A percentile compares a stretch with the other conserved stretches of the same genome.
These are phyloP conservation scores for Archips crataeganus DNA, from an alignment of 2,888 invertebrate genomes.

Conservation along the genomic window DNA sequence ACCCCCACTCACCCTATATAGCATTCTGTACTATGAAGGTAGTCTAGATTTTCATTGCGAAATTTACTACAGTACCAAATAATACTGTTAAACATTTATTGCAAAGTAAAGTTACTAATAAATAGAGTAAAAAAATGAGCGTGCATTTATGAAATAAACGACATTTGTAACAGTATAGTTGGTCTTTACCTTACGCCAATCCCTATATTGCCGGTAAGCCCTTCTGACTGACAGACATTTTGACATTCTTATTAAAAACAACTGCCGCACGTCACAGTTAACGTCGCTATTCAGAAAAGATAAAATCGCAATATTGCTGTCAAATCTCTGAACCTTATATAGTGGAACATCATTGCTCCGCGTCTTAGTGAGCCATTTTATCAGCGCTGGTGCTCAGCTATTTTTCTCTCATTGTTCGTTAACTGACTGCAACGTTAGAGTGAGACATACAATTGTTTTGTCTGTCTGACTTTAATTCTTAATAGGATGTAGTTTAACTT, in stretches of 20 bases:
- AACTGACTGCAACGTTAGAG: slow-evolving; percentile 8
- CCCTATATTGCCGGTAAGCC: neutral
- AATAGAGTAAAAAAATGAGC: neutral
- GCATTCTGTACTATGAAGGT: too few relatives aligned
- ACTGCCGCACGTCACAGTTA: neutral
- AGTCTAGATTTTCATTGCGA: too few relatives aligned
- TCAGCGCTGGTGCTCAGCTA: slow-evolving; percentile 6
- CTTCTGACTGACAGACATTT: neutral
- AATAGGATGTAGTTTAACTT: neutral
- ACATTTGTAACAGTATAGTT: neutral
- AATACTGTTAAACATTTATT: too few relatives aligned
- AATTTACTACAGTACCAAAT: too few relatives aligned
- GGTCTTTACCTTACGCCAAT: neutral
- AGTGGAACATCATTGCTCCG: slow-evolving; percentile 4
- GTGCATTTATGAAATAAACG: too few relatives aligned
- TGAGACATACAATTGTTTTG: slow-evolving; percentile 1
- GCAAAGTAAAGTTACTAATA: neutral
- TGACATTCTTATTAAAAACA: slow-evolving; percentile 7
- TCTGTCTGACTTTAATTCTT: slow-evolving; percentile 11
- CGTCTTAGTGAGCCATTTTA: slow-evolving; percentile 4
- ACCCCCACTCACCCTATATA: too few relatives aligned
- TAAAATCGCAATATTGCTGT: neutral
- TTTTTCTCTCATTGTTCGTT: slow-evolving; percentile 16
- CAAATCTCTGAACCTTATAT: neutral
- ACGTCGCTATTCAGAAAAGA: neutral